Evolutionary conservation across 1,140 invertebrate species (phyloP), one percentile per base, ranked within the genome.

Genomic region (Oscheius sp.): DNA sequence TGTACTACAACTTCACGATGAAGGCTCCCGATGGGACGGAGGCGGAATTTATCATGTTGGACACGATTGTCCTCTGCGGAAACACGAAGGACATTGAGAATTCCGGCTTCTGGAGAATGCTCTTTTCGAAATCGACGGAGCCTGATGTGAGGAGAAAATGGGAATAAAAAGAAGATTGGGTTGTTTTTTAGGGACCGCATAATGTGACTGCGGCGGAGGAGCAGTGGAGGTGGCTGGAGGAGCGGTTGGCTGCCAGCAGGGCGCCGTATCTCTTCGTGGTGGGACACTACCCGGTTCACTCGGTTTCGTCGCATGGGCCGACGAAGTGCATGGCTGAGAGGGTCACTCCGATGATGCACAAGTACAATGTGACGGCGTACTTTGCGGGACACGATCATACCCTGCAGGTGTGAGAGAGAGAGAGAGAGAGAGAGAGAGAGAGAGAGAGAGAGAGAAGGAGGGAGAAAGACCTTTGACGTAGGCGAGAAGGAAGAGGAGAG

Each of bases 271-370:
- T 88, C 10, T 79, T 88, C 68, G 87, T 88, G 2, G 83, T 82
- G 67, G 87, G 87, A 18, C 87, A 88, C 77, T 88, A 86, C 77
- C 87, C 87, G n/a, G 84, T 88, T 7, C 86, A 86, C 78, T 88
- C 87, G 20, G 80, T 87, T 7, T 86, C 81, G 31, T 81, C 84
- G 32, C 88, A 88, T 78, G 87, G 87, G 3, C 85, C 86, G 3
- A 87, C 86, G 13, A 46, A 85, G 18, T 87, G 86, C 68, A 76
- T 88, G 7, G 73, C 86, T 0, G 68, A 86, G 1, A 61, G 78
- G 32, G 79, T 88, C 3, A 77, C 82, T 63, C 86, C 86, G 23
- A 77, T 88, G 64, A 69, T 88, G 23, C 78, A 86, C 29, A 84
- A 86, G 52, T 87, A 87, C 78, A 75, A 82, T 31, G 87, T 86